Base-by-base conservation (phyloP, 2,888 invertebrate genomes). In the Aphrophora alni region DNA sequence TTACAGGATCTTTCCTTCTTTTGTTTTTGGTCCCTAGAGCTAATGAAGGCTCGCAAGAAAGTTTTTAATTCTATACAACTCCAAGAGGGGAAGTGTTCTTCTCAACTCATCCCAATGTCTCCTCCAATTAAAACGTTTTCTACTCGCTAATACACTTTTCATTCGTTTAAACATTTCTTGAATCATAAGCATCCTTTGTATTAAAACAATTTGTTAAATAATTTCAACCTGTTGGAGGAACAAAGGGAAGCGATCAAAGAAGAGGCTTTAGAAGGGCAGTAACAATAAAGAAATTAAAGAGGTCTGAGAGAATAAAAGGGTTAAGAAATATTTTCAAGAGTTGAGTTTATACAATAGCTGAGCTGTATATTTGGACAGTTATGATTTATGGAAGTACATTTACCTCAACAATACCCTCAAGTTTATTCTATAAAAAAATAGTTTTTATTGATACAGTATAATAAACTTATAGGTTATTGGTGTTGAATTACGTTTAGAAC, bases 171-270 rank as follows among this genome's bases (percentile, higher is more conserved):
- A 59, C 59, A 21, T 59, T 59, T 59, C 21, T 21, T 21, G 59
- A 59, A n/a, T 59, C 59, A 59, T 59, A 59, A 59, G 59, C 59
- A 21, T 59, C 59, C 59, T 59, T 59, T 59, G 59, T 59, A 21
- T 59, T 59, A n/a, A 59, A 59, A 59, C 21, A 59, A 21, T 59
- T 59, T 59, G 59, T 59, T 59, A 59, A 59, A 59, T 59, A 59
- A 59, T 59, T 59, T 59, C 59, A 59, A 59, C 59, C 59, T 21
- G 59, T n/a, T 59, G 59, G n/a, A 59, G 21, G 59, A 59, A 59
- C 59, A 59, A 59, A 59, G 12, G 44, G 59, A 59, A 59, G 14
- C n/a, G 21, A 21, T 21, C n/a, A 59, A 59, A 14, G 17, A 14
- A 44, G 14, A 14, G 44, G 44, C 17, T 44, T 44, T 44, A 14